Evolutionary conservation across 2,888 invertebrate species (phyloP).

Genomic region (Pyrrhosoma nymphula): DNA sequence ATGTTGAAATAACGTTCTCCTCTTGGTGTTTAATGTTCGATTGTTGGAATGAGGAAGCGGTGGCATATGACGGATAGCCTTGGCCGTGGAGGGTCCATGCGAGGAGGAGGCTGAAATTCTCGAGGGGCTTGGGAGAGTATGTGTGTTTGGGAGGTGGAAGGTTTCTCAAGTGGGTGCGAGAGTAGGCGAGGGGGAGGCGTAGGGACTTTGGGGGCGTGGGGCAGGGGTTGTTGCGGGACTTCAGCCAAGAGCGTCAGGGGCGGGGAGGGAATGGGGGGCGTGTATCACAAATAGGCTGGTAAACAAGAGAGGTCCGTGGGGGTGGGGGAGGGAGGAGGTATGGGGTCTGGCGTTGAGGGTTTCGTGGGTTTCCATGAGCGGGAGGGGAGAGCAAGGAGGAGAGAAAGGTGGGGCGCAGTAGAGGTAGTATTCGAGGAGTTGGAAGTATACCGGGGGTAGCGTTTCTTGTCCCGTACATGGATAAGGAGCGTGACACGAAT

Average conservation of each 20-base stretch:
- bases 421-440: background rate
- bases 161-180: conserved; percentile 13
- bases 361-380: background rate
- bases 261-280: background rate
- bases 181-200: background rate
- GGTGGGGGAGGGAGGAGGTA: background rate
- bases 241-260: background rate
- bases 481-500: too few species aligned
- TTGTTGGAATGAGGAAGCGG: conserved; percentile 30
- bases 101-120: background rate
- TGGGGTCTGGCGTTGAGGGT: background rate
- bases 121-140: background rate
- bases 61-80: conserved; percentile 28
- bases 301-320: conserved; percentile 32
- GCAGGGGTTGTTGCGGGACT: conserved; percentile 11
- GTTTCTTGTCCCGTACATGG: too few species aligned
- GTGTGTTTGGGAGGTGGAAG: background rate
- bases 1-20: background rate
- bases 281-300: conserved; percentile 58
- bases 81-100: background rate
- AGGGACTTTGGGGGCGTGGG: too few species aligned
- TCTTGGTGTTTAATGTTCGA: background rate
- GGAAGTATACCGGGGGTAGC: too few species aligned
- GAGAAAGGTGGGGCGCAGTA: background rate
- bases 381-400: background rate